Evolutionary conservation across 2,888 invertebrate species (phyloP), one percentile per base, ranked within the genome.

Genomic region (Baronia brevicornis): DNA sequence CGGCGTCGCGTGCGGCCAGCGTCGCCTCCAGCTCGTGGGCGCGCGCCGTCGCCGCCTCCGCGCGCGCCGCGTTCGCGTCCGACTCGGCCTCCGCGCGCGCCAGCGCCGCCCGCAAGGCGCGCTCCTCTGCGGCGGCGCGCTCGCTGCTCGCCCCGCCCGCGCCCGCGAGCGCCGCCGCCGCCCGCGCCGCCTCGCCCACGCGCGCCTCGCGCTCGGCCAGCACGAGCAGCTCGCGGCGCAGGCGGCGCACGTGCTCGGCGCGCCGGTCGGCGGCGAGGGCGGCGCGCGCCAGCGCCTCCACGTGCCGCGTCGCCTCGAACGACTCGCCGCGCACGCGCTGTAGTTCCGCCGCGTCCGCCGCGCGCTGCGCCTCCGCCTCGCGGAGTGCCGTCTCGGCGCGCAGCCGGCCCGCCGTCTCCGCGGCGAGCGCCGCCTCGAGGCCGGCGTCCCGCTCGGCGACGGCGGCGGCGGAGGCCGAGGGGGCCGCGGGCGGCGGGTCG

Each of bases 121-220:
- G 77, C 51, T 89, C 89, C 47, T 89, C 60, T 44, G 88, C 88
- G 2, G 55, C 52, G 32, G 89, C 74, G 38, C 89, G 84, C 43
- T 78, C 75, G 44, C 68, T 39, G 14, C 54, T 56, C 41, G 57
- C 59, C 38, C 45, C 43, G 11, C 39, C 34, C 15, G 33, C 35
- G 37, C 37, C 43, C 33, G 36, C 24, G 28, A n/a, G n/a, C n/a
- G n/a, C n/a, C n/a, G 32, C 44, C 11, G 48, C 43, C 27, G 52
- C 46, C 8, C 51, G 56, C 45, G 54, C 59, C 9, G 55, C 62
- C 23, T 44, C 60, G 18, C 47, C 42, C 44, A 69, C 65, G 2
- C 72, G 62, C 45, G 66, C 61, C 54, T 75, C 75, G 42, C 77
- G 67, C 64, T 79, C 82, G 5, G 57, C 71, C 45, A 73, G 67